Conservation (phyloP, 2,113 vertebrate genomes). For the Oncorhynchus keta region DNA sequence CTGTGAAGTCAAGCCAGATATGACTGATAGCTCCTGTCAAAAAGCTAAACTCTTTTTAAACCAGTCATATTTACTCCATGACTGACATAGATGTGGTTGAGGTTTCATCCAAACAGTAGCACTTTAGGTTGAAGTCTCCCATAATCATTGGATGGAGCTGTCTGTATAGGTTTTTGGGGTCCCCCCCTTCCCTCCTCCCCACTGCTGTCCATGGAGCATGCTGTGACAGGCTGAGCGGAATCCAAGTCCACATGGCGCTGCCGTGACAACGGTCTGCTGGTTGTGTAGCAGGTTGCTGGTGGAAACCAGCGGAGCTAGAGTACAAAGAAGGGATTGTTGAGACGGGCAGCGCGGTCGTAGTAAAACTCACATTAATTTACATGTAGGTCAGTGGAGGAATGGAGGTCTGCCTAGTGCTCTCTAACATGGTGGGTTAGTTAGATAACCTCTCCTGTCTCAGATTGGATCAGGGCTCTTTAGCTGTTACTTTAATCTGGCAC, state of each 20-base stretch:
- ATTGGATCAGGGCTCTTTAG: not conserved
- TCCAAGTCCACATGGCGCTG: constrained; percentile 63
- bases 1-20: not conserved
- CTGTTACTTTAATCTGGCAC: not conserved
- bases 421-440: not conserved
- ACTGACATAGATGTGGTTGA: not conserved
- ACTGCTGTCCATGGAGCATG: constrained; percentile 16
- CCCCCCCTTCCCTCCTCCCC: constrained; percentile 6
- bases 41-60: not conserved
- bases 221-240: constrained; percentile 37
- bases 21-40: constrained; percentile 11
- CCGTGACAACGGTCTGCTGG: constrained; percentile 72
- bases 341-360: constrained; percentile 31
- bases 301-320: constrained; percentile 55
- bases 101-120: not conserved
- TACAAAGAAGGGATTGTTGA: constrained; percentile 81
- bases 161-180: not conserved
- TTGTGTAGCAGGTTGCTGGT: constrained; percentile 62
- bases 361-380: constrained; percentile 53
- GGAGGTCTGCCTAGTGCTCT: not conserved
- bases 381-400: constrained; percentile 28
- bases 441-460: not conserved
- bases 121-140: not conserved
- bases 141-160: not conserved
- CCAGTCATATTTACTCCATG: not conserved